These are phyloP conservation scores for Lutraria lutraria DNA, from an alignment of 2,888 invertebrate species.

Conservation along the genomic window DNA sequence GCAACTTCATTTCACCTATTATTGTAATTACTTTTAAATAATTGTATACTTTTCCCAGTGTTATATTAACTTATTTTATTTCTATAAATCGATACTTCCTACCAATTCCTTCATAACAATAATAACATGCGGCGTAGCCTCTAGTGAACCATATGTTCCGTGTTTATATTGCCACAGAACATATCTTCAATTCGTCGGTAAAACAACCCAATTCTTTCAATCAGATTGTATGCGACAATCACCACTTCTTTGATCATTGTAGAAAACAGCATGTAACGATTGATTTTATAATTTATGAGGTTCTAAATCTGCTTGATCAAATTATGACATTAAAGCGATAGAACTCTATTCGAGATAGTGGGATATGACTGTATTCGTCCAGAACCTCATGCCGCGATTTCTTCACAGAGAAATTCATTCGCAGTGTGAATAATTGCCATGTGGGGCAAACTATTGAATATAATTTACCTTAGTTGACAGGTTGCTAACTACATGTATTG, in stretches of 20 bases:
- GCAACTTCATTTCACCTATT: too few species aligned
- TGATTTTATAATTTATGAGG: conserved; percentile 20
- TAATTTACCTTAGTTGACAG: too few species aligned
- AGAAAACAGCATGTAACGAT: neutral
- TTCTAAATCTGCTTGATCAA: conserved; percentile 9
- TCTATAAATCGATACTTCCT: neutral
- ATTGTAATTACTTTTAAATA: too few species aligned
- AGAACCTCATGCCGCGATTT: neutral
- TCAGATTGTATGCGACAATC: neutral
- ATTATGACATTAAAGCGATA: neutral
- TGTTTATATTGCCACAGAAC: neutral
- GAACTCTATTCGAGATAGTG: neutral
- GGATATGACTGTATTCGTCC: neutral
- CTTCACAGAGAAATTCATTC: neutral
- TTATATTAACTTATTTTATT: neutral
- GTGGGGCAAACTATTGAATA: neutral
- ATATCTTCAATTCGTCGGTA: neutral
- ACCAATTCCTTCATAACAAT: neutral
- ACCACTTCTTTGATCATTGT: neutral
- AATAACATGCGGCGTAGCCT: neutral
- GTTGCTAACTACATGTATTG: too few species aligned
- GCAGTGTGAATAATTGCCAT: neutral
- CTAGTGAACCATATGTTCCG: neutral
- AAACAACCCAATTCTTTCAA: conserved; percentile 1
- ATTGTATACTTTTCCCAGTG: too few species aligned